Percentiles rank a stretch among this genome's conserved stretches.
These are phyloP conservation scores for Stylophora pistillata DNA, from an alignment of 64 coral and sea anemone species.

Conservation along the genomic window DNA sequence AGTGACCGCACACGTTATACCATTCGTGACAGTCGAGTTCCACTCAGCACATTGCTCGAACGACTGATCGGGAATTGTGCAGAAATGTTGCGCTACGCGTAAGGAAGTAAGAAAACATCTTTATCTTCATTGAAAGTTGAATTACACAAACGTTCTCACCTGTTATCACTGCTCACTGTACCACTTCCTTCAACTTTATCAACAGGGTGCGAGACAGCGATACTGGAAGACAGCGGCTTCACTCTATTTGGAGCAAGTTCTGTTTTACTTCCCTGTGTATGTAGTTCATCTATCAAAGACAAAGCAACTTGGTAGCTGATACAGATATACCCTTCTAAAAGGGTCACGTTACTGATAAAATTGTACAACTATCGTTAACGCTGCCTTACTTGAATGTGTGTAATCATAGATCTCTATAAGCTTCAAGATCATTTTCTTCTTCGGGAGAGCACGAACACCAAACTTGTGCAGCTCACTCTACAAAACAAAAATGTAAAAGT, in stretches of 20 bases:
- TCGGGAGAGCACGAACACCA: constrained; percentile 84
- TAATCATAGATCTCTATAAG: constrained; percentile 89
- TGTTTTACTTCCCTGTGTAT: background rate
- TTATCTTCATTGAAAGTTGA: too few relatives aligned
- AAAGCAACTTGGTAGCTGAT: background rate
- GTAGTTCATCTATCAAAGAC: background rate
- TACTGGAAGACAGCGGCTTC: background rate
- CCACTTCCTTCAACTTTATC: constrained; percentile 6
- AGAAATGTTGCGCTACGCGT: too few relatives aligned
- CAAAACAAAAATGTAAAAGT: background rate
- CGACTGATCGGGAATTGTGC: too few relatives aligned
- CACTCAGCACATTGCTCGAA: too few relatives aligned
- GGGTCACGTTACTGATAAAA: background rate
- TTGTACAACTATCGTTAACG: background rate
- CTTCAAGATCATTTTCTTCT: constrained; percentile 90
- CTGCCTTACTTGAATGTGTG: constrained; percentile 75
- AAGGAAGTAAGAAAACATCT: too few relatives aligned
- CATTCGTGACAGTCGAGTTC: too few relatives aligned
- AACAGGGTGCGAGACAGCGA: background rate
- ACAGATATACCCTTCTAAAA: background rate
- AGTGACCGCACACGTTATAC: too few relatives aligned
- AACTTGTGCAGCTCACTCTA: constrained; percentile 73
- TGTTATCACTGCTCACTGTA: constrained; percentile 23
- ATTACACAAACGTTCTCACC: background rate
- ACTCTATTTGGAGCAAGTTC: background rate